phyloP scores from a whole-genome alignment of 2,797 vertebrate species.

The Meda fulgida region DNA sequence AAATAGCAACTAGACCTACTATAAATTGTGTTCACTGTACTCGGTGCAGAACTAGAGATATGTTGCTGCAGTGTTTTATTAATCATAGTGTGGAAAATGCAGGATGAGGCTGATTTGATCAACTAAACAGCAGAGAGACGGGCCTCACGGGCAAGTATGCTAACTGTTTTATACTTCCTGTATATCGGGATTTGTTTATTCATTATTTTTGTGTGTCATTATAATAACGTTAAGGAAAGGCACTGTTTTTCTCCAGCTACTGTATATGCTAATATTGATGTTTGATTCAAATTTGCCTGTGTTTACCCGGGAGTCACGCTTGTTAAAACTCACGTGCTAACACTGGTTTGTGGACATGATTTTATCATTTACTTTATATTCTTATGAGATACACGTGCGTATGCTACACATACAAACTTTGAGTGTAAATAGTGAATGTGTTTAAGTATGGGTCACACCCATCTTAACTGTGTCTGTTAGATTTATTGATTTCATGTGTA shows the following conservation, averaged over 20 bases:
- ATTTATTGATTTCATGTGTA: not conserved
- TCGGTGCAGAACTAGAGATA: no score
- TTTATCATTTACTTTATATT: not conserved
- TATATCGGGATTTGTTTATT: slow-evolving; percentile 67
- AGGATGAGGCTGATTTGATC: slow-evolving; percentile 73
- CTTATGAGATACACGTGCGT: not conserved
- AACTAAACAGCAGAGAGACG: slow-evolving; percentile 69
- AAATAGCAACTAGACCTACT: not conserved
- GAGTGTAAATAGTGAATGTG: not conserved
- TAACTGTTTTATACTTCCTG: slow-evolving; percentile 66
- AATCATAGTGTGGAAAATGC: slow-evolving; percentile 64
- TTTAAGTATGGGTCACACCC: not conserved
- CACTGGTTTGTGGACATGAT: not conserved
- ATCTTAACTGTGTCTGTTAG: not conserved
- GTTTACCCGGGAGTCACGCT: slow-evolving; percentile 74
- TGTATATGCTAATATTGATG: slow-evolving; percentile 80
- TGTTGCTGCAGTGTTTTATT: not conserved
- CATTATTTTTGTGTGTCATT: slow-evolving; percentile 68
- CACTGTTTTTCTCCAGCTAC: slow-evolving; percentile 70
- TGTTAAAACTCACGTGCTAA: slow-evolving; percentile 38
- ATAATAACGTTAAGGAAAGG: slow-evolving; percentile 77
- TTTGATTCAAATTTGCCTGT: slow-evolving; percentile 72
- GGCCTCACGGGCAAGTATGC: slow-evolving; percentile 59
- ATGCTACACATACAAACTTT: not conserved
- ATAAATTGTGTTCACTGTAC: not conserved